Conservation (phyloP, 2,113 vertebrate genomes). For the Fregata magnificens region DNA sequence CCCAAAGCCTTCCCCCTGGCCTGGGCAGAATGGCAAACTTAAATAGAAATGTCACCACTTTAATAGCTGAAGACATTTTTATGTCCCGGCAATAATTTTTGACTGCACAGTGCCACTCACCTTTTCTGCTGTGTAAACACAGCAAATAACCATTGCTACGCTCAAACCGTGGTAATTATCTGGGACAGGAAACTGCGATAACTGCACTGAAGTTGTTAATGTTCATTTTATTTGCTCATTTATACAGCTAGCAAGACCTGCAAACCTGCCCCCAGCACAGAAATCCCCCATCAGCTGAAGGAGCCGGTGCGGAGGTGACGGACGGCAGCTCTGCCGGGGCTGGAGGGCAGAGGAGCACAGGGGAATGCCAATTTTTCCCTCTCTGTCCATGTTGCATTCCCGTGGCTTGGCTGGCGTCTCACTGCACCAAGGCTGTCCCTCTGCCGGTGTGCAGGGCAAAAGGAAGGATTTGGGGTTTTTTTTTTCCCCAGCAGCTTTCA, state of each 20-base stretch:
- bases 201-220: background rate
- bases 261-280: background rate
- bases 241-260: background rate
- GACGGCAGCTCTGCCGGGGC: accelerated
- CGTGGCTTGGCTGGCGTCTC: background rate
- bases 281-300: accelerated
- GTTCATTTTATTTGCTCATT: background rate
- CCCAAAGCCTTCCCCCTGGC: background rate
- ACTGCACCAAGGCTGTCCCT: background rate
- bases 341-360: background rate
- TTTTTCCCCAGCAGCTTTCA: background rate
- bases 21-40: background rate
- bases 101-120: accelerated
- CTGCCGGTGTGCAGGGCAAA: background rate
- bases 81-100: background rate
- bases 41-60: background rate
- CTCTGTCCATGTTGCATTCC: accelerated
- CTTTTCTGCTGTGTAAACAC: background rate
- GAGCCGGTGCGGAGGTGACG: accelerated
- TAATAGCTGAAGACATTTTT: background rate
- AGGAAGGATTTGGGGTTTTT: background rate
- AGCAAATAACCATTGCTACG: background rate
- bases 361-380: background rate
- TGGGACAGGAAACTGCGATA: background rate
- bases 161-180: background rate